Conservation (phyloP, 2,113 vertebrate genomes). For the Cryptomyrus ogoouensis region DNA sequence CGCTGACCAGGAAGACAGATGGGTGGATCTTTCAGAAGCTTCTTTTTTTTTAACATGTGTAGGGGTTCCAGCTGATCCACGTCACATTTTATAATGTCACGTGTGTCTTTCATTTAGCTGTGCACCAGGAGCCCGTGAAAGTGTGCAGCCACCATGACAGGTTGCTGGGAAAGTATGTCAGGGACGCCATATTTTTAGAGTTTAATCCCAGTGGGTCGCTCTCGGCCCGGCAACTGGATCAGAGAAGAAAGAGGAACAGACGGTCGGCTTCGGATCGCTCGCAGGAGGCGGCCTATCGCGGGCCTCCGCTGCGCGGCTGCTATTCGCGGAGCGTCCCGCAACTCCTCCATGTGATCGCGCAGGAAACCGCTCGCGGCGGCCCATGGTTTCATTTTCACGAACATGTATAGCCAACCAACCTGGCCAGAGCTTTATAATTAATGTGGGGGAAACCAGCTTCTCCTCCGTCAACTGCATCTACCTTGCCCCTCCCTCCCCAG, state of each 20-base stretch:
- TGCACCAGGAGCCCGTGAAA: slow-evolving; percentile 31
- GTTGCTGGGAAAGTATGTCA: slow-evolving; percentile 60
- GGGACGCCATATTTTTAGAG: slow-evolving; percentile 66
- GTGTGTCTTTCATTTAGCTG: not conserved
- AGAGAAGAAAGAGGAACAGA: slow-evolving; percentile 32
- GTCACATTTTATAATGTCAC: not conserved
- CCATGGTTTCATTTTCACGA: not conserved
- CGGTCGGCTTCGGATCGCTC: slow-evolving; percentile 11
- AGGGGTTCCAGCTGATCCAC: not conserved
- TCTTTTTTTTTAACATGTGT: not conserved
- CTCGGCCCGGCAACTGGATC: slow-evolving; percentile 52
- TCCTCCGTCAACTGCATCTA: not conserved
- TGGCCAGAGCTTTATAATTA: not conserved
- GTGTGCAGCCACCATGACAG: slow-evolving; percentile 44
- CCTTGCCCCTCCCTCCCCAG: not conserved
- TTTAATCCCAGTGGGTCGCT: slow-evolving; percentile 51
- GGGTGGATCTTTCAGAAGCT: not conserved
- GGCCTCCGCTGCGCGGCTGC: not conserved
- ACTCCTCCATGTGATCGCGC: not conserved
- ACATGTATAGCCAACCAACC: not conserved
- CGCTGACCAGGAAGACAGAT: not conserved
- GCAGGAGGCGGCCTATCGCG: not conserved
- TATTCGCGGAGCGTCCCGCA: not conserved
- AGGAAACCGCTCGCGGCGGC: not conserved
- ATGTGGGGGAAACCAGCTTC: not conserved